Conservation (phyloP, 2,888 invertebrate species). For the Eledone cirrhosa region DNA sequence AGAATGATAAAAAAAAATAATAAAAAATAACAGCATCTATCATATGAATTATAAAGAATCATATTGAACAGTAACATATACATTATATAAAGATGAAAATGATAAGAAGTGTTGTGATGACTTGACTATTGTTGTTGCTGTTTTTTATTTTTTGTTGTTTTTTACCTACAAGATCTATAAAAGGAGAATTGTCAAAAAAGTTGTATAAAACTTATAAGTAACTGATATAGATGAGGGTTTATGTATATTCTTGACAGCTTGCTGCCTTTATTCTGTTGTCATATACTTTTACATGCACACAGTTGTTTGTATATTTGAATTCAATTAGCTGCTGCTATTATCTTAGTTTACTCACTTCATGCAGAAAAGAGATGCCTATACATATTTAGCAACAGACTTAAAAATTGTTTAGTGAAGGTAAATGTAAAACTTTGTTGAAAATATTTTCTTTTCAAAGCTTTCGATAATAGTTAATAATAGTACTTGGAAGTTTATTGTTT, state of each 20-base stretch:
- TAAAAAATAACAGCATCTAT: conserved; percentile 14
- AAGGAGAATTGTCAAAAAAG: conserved; percentile 17
- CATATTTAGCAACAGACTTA: no score
- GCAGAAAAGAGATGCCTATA: no score
- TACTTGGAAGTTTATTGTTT: no score
- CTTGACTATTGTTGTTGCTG: neutral
- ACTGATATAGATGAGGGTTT: neutral
- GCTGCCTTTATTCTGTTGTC: neutral
- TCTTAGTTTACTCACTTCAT: no score
- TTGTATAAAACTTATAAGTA: conserved; percentile 10
- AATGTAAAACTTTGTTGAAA: no score
- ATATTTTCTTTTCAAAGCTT: no score
- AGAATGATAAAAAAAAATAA: neutral
- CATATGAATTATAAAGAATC: conserved; percentile 17
- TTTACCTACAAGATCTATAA: neutral
- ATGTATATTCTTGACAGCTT: conserved; percentile 14
- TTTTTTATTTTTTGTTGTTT: neutral
- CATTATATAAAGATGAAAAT: neutral
- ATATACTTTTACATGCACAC: no score
- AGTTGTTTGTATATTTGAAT: no score
- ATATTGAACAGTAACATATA: conserved; percentile 20
- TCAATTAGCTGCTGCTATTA: no score
- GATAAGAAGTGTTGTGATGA: neutral
- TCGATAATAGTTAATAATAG: no score
- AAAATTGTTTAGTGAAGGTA: no score